Evolutionary conservation across 2,113 vertebrate species (phyloP).

Genomic region (Entelurus aequoreus): DNA sequence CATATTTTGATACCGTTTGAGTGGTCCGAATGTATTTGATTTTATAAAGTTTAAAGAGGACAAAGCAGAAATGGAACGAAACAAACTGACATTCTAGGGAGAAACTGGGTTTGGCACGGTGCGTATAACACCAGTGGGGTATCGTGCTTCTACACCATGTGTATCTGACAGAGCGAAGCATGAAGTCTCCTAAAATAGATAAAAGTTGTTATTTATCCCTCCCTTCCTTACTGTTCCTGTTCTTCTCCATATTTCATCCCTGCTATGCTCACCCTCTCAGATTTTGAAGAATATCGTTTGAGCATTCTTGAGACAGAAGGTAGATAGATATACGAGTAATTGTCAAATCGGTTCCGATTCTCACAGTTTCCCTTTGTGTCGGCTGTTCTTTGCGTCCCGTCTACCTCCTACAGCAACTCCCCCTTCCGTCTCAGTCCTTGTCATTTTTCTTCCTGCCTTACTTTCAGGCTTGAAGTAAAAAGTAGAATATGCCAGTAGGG

Average conservation of each 20-base stretch:
- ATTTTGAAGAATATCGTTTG: too few relatives aligned
- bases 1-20: too few relatives aligned
- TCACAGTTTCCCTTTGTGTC: neutral
- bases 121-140: conserved; percentile 8
- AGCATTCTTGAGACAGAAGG: too few relatives aligned
- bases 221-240: neutral
- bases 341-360: too few relatives aligned
- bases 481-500: conserved; percentile 43
- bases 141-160: conserved; percentile 2
- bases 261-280: neutral
- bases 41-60: neutral
- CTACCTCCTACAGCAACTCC: neutral
- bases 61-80: neutral
- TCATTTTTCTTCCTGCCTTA: neutral
- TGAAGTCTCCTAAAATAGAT: conserved; percentile 32
- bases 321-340: too few relatives aligned
- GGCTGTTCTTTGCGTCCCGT: conserved; percentile 10
- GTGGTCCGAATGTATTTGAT: too few relatives aligned
- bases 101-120: neutral
- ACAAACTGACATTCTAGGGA: neutral
- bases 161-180: conserved; percentile 13
- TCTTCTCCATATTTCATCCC: neutral
- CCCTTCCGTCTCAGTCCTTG: neutral
- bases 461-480: conserved; percentile 32
- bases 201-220: conserved; percentile 13